Evolutionary conservation across 2,888 invertebrate genomes (phyloP), one percentile per base, ranked within the genome.

Genomic region (Yponomeuta plumbellus): DNA sequence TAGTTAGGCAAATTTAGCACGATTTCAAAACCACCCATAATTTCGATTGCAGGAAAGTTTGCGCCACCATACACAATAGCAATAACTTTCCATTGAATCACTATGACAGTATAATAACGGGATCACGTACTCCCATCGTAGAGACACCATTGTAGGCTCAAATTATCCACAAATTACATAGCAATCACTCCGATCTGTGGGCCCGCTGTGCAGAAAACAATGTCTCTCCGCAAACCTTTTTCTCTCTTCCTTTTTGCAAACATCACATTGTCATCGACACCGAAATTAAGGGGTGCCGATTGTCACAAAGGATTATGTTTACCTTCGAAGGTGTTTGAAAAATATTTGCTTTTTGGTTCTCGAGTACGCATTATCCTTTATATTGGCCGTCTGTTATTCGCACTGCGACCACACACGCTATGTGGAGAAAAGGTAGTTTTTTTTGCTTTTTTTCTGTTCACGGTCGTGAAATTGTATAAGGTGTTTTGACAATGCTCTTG

Each of bases 401-500:
- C 81, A 66, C 58, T 73, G 70, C 75, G 82, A 86, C 86, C 86
- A 86, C 87, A 86, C 86, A 80, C 84, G 77, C 74, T 69, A 75
- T 68, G 69, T 39, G 70, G 64, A 69, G 26, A 26, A 61, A 61
- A 67, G 64, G 57, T 40, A 66, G 23, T 68, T 70, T 72, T 72
- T 74, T 73, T 71, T 70, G 70, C 73, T 72, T 71, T 76, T 77
- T 77, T 75, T 52, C 44, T 78, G 73, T 73, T 68, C 72, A 70
- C 75, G 77, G 76, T 77, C 80, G 84, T 83, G 82, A 84, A 86
- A 88, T 88, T 86, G 88, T 88, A 84, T 84, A 84, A 85, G 85
- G 81, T 89, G 86, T 91, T 90, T 86, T 89, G 89, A 91, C 91
- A 90, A 90, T 88, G 83, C 80, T 73, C 69, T 70, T 71, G 79